Percentiles rank a stretch among this genome's conserved stretches.
phyloP scores from a whole-genome alignment of 37 sponge, comb jelly and placozoan genomes.

The Eunapius fragilis region DNA sequence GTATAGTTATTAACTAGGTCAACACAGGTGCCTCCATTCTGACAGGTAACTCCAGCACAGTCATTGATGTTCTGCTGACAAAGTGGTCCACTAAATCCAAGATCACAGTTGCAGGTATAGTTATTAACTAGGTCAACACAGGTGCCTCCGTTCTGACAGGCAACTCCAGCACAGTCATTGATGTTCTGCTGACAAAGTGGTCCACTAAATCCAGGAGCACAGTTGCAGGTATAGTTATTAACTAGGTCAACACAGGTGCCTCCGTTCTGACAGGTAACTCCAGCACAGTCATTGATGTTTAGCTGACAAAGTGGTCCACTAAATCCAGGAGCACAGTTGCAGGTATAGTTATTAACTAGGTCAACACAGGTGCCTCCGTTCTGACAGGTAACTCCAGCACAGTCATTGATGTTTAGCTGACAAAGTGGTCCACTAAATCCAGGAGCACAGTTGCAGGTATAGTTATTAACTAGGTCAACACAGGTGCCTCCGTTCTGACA shows the following conservation, averaged over 20 bases:
- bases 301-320: slow-evolving; percentile 42
- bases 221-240: slow-evolving; percentile 23
- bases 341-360: not conserved
- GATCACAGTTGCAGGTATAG: slow-evolving; percentile 53
- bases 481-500: slow-evolving; percentile 29
- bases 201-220: slow-evolving; percentile 61
- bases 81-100: slow-evolving; percentile 47
- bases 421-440: slow-evolving; percentile 42
- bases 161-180: slow-evolving; percentile 53
- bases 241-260: slow-evolving; percentile 36
- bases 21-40: slow-evolving; percentile 50
- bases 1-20: slow-evolving; percentile 33
- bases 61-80: slow-evolving; percentile 65
- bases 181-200: slow-evolving; percentile 48
- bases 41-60: slow-evolving; percentile 39
- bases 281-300: slow-evolving; percentile 50
- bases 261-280: slow-evolving; percentile 37
- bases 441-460: slow-evolving; percentile 47
- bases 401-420: slow-evolving; percentile 45
- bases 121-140: slow-evolving; percentile 51
- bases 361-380: slow-evolving; percentile 76
- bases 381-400: slow-evolving; percentile 22
- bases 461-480: not conserved
- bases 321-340: slow-evolving; percentile 51
- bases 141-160: slow-evolving; percentile 62